Percentiles rank a stretch among this genome's conserved stretches.
Evolutionary conservation across 2,888 invertebrate species (phyloP).

Genomic region (Ochropleura leucogaster): DNA sequence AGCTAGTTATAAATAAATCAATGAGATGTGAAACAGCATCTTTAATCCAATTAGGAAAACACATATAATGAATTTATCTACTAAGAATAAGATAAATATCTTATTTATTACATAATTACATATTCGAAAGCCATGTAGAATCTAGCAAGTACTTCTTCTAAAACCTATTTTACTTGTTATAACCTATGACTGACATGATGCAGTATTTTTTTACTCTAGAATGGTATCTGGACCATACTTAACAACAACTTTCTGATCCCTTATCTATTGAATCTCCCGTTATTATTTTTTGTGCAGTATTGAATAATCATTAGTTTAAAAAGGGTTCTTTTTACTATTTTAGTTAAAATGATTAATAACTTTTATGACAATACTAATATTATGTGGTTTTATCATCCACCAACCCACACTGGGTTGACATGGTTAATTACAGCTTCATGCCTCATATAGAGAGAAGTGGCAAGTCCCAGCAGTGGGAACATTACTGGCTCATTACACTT

Average conservation of each 20-base stretch:
- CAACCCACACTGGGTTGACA: not conserved
- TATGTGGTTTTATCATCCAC: not conserved
- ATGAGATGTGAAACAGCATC: not conserved
- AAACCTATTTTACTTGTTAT: too few species aligned
- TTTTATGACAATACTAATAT: conserved; percentile 1
- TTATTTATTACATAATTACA: not conserved
- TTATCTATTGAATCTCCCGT: too few species aligned
- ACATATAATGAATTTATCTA: not conserved
- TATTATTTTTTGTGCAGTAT: too few species aligned
- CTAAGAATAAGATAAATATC: not conserved
- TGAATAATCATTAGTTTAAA: too few species aligned
- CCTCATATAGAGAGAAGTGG: not conserved
- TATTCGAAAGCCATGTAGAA: too few species aligned
- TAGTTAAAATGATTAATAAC: not conserved
- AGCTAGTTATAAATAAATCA: conserved; percentile 6
- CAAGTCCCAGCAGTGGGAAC: not conserved
- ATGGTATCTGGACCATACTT: too few species aligned
- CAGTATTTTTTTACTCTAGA: too few species aligned
- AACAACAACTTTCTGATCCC: too few species aligned
- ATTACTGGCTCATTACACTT: not conserved
- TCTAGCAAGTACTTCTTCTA: too few species aligned
- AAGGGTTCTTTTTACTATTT: not conserved
- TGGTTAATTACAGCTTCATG: not conserved
- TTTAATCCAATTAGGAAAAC: conserved; percentile 8
- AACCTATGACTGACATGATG: too few species aligned